phyloP scores from a whole-genome alignment of 1,140 invertebrate genomes.

The Pseudomyrmex dendroicus region DNA sequence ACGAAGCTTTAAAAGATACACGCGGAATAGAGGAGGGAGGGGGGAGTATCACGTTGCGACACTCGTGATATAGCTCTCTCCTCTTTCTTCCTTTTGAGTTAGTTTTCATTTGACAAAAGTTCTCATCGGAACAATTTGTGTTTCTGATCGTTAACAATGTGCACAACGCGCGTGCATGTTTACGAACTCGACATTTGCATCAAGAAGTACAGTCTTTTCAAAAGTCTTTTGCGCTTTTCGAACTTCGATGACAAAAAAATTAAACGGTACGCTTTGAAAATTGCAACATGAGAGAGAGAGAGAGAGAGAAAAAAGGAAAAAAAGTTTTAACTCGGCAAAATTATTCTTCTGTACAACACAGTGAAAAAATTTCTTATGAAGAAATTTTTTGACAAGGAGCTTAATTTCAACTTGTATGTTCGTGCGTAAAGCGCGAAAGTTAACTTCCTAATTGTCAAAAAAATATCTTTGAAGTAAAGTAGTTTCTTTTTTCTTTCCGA shows the following conservation, averaged over 20 bases:
- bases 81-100: neutral
- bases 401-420: too few relatives aligned
- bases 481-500: neutral
- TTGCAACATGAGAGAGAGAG: neutral
- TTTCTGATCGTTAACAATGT: too few relatives aligned
- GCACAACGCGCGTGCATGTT: too few relatives aligned
- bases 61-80: neutral
- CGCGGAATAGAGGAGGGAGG: too few relatives aligned
- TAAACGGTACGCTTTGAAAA: neutral
- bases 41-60: too few relatives aligned
- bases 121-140: neutral
- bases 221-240: neutral
- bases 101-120: constrained; percentile 24
- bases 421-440: too few relatives aligned
- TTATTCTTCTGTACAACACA: neutral
- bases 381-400: too few relatives aligned
- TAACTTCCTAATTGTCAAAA: neutral
- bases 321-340: constrained; percentile 6
- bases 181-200: too few relatives aligned
- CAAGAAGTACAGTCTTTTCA: too few relatives aligned
- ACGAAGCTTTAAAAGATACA: constrained; percentile 18
- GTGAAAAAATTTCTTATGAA: neutral
- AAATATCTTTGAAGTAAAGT: neutral
- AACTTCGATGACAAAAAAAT: constrained; percentile 22
- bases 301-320: too few relatives aligned